Conservation (phyloP, 2,888 invertebrate genomes). For the Disparrhopalites patrizii region DNA sequence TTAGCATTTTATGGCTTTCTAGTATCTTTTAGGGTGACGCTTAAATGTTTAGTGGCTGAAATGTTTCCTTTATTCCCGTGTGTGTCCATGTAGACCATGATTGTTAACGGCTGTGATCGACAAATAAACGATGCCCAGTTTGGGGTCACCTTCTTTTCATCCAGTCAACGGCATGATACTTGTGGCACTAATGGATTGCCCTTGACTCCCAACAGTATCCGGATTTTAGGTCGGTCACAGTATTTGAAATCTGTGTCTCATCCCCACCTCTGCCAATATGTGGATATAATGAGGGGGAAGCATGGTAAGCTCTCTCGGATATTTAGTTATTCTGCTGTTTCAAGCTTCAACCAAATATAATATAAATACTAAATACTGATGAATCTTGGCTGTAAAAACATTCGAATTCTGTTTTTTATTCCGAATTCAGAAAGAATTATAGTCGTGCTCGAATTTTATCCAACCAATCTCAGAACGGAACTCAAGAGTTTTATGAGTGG, state of each 20-base stretch:
- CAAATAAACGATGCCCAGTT: slow-evolving; percentile 52
- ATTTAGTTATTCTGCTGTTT: no score
- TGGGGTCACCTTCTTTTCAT: slow-evolving; percentile 90
- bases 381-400: no score
- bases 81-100: no score
- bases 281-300: slow-evolving; percentile 88
- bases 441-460: slow-evolving; percentile 75
- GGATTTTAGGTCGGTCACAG: slow-evolving; percentile 85
- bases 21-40: no score
- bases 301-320: slow-evolving; percentile 79
- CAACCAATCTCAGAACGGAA: slow-evolving; percentile 36
- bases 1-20: no score
- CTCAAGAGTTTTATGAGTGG: slow-evolving; percentile 25
- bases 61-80: no score
- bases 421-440: slow-evolving; percentile 68
- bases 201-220: slow-evolving; percentile 91
- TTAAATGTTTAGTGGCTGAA: no score
- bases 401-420: slow-evolving; percentile 20
- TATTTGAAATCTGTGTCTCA: slow-evolving; percentile 72
- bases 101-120: not conserved
- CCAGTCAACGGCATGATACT: slow-evolving; percentile 79
- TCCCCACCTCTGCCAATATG: slow-evolving; percentile 77
- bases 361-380: not conserved
- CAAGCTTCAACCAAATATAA: no score
- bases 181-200: slow-evolving; percentile 96